phyloP scores from a whole-genome alignment of 2,797 vertebrate genomes.

The Takifugu rubripes region DNA sequence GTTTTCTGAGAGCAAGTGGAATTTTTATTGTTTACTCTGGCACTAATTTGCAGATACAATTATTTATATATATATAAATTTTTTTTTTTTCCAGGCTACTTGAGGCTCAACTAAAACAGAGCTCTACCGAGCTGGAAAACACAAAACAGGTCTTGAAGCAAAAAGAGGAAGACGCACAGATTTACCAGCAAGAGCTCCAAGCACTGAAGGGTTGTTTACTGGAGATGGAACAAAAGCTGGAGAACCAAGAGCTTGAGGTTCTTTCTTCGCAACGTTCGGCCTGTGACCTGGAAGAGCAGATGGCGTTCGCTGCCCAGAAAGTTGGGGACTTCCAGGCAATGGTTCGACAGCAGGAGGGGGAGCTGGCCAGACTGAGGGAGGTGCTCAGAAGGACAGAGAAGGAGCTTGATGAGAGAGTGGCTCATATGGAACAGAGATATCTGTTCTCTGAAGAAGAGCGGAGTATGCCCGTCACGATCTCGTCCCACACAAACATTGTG shows the following conservation, averaged over 20 bases:
- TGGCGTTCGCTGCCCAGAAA: conserved; percentile 69
- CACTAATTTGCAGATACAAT: conserved; percentile 10
- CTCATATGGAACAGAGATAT: conserved; percentile 79
- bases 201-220: conserved; percentile 69
- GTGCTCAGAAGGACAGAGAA: conserved; percentile 76
- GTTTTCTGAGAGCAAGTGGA: neutral
- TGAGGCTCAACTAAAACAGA: conserved; percentile 65
- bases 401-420: conserved; percentile 75
- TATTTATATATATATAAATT: neutral
- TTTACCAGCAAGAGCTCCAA: conserved; percentile 60
- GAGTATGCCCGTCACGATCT: conserved; percentile 68
- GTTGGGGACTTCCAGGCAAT: conserved; percentile 68
- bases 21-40: neutral
- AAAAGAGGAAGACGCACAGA: conserved; percentile 66
- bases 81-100: conserved; percentile 65
- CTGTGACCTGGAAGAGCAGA: conserved; percentile 69
- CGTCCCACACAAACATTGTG: neutral
- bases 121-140: conserved; percentile 52
- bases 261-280: conserved; percentile 61
- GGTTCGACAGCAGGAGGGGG: conserved; percentile 79
- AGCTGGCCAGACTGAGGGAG: conserved; percentile 76
- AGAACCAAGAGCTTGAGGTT: conserved; percentile 72
- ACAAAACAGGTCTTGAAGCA: conserved; percentile 39
- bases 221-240: conserved; percentile 66
- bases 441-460: conserved; percentile 81